Percentiles rank a stretch among this genome's conserved stretches.
These are phyloP conservation scores for Decapterus maruadsi DNA, from an alignment of 2,797 vertebrate species.

Conservation along the genomic window DNA sequence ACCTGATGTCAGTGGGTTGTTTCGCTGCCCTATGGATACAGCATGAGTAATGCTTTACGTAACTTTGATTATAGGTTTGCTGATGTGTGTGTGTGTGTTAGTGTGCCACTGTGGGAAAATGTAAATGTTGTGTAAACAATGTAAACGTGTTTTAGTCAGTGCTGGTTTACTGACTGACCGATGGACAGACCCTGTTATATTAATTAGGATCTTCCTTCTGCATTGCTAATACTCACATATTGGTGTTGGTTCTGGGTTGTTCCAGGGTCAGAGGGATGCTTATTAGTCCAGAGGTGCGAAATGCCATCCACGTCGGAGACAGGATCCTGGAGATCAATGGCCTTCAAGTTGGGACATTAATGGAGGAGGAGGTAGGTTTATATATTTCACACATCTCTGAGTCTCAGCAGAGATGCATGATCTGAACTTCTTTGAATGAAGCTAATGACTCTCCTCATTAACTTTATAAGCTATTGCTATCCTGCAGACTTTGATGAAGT, in stretches of 20 bases:
- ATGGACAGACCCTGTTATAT: background rate
- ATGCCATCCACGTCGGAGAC: constrained; percentile 95
- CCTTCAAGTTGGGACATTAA: constrained; percentile 89
- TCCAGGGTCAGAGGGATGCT: constrained; percentile 93
- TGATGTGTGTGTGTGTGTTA: constrained; percentile 3
- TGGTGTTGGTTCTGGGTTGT: constrained; percentile 29
- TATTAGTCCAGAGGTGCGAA: constrained; percentile 94
- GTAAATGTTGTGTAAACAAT: constrained; percentile 26
- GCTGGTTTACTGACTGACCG: background rate
- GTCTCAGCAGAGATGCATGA: background rate
- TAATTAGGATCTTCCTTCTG: background rate
- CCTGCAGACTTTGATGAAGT: too few relatives aligned
- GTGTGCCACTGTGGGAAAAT: constrained; percentile 2
- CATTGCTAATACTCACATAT: constrained; percentile 13
- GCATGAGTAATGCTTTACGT: constrained; percentile 57
- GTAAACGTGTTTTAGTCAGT: background rate
- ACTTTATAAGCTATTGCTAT: too few relatives aligned
- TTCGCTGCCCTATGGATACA: background rate
- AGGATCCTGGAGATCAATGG: constrained; percentile 98
- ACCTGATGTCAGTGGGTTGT: background rate
- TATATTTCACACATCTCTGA: background rate
- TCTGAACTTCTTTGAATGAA: constrained; percentile 15
- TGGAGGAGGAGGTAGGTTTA: constrained; percentile 90
- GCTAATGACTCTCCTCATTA: background rate
- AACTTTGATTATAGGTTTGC: constrained; percentile 55